Percentiles rank a stretch among this genome's conserved stretches.
phyloP scores from a whole-genome alignment of 2,797 vertebrate species.

The Gila robusta region DNA sequence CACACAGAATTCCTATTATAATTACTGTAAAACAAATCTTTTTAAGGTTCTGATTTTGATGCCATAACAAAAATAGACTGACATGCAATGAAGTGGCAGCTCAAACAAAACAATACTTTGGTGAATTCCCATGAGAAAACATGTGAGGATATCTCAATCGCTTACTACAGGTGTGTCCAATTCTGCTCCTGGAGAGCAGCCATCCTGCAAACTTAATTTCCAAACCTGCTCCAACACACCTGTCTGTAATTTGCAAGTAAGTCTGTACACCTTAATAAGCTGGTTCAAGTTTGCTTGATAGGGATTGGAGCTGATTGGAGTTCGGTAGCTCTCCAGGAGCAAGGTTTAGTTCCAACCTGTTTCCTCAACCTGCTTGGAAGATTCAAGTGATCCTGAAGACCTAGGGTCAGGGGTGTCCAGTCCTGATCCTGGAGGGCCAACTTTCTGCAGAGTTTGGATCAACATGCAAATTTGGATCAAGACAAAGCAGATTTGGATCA shows the following conservation, averaged over 20 bases:
- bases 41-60: conserved; percentile 2
- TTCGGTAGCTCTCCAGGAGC: not conserved
- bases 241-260: not conserved
- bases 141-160: not conserved
- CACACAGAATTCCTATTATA: not conserved
- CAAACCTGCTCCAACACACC: not conserved
- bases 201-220: not conserved
- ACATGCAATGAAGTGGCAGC: not conserved
- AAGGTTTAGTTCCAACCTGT: not conserved
- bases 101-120: conserved; percentile 9
- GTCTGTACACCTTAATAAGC: not conserved
- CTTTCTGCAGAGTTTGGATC: not conserved
- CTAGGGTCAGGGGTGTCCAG: not conserved
- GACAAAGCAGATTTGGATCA: not conserved
- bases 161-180: not conserved
- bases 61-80: not conserved
- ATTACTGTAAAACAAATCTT: not conserved
- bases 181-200: not conserved
- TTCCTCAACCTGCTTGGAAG: not conserved
- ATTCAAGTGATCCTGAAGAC: not conserved
- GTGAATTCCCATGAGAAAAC: not conserved
- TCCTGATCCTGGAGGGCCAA: not conserved
- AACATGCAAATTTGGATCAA: too few species aligned
- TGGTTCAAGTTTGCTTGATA: not conserved
- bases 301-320: not conserved